A percentile compares a stretch with the other conserved stretches of the same genome.
These are phyloP conservation scores for Prunella strophiata DNA, from an alignment of 2,797 vertebrate genomes.

Conservation along the genomic window DNA sequence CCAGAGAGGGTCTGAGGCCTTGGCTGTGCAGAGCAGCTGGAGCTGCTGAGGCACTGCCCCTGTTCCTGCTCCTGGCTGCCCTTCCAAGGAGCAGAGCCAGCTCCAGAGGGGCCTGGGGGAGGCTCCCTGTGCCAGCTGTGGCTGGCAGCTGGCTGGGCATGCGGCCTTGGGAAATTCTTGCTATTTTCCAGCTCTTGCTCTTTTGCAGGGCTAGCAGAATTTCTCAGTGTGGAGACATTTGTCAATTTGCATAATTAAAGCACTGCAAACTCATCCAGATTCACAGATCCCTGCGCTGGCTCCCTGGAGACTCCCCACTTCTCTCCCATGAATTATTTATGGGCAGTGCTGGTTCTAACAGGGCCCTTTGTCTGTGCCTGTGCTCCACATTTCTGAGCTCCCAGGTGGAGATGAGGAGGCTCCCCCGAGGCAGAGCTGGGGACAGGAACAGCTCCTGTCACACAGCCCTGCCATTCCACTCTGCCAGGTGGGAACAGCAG, in stretches of 20 bases:
- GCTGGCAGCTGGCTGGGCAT: constrained; percentile 43
- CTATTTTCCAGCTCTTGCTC: constrained; percentile 44
- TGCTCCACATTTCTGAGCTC: constrained; percentile 14
- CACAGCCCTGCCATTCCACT: neutral
- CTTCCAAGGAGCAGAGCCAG: neutral
- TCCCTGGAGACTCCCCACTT: constrained; percentile 53
- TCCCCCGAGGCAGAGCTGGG: neutral
- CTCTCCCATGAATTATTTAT: constrained; percentile 63
- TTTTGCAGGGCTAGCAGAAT: constrained; percentile 60
- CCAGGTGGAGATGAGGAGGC: neutral
- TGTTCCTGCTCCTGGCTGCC: neutral
- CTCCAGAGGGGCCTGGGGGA: neutral
- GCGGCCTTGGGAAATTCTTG: neutral
- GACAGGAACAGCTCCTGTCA: neutral
- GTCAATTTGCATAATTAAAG: constrained; percentile 73
- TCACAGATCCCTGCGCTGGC: constrained; percentile 47
- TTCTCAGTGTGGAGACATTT: constrained; percentile 58
- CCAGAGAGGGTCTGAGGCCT: accelerated
- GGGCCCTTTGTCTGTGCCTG: constrained; percentile 32
- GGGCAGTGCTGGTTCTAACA: neutral
- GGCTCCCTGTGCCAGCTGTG: constrained; percentile 18
- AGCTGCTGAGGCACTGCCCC: neutral
- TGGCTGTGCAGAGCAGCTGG: neutral
- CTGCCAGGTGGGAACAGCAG: neutral
- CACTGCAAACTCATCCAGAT: constrained; percentile 65